Evolutionary conservation across 2,888 invertebrate genomes (phyloP).

Genomic region (Dyspetes luteomarginatus): DNA sequence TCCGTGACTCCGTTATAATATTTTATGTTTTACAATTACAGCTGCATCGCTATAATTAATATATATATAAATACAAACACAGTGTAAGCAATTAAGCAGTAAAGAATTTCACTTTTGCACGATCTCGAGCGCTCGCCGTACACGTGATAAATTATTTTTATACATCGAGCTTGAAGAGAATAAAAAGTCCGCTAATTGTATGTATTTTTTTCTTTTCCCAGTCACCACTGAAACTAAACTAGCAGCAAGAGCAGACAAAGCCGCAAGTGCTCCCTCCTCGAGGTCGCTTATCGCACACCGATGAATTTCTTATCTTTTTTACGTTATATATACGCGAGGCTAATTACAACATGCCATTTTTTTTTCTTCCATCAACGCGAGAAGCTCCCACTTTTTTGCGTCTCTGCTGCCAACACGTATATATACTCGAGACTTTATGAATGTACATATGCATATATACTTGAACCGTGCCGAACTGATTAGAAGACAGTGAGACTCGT

Average conservation of each 20-base stretch:
- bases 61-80: neutral
- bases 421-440: neutral
- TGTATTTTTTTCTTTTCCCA: slow-evolving; percentile 15
- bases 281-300: slow-evolving; percentile 52
- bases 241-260: neutral
- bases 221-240: slow-evolving; percentile 26
- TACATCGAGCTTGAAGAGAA: neutral
- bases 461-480: neutral
- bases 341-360: slow-evolving; percentile 54
- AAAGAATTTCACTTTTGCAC: slow-evolving; percentile 19
- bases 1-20: slow-evolving; percentile 19
- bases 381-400: slow-evolving; percentile 15
- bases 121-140: neutral
- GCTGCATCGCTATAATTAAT: neutral
- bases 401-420: slow-evolving; percentile 3
- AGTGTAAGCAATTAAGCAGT: neutral
- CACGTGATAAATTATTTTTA: neutral
- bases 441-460: neutral
- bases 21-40: neutral
- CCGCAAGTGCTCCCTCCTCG: slow-evolving; percentile 3
- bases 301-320: slow-evolving; percentile 59
- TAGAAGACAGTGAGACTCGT: neutral
- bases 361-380: slow-evolving; percentile 37
- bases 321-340: slow-evolving; percentile 37
- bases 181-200: neutral